These are phyloP conservation scores for Arbacia lixula DNA, from an alignment of 53 echinoderm and acorn worm genomes.

Conservation along the genomic window DNA sequence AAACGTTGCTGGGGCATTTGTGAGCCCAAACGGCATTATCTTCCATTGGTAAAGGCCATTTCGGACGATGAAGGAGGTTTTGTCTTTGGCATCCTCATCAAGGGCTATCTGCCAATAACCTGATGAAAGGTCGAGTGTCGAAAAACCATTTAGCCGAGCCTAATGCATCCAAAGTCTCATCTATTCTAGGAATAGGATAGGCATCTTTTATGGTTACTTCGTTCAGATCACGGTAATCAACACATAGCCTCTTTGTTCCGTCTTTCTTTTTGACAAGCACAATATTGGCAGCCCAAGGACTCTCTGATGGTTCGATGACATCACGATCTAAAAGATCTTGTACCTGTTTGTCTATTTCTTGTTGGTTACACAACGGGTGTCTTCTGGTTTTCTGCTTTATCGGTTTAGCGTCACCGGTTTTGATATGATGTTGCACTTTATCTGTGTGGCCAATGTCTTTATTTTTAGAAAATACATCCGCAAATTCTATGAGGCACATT, in stretches of 20 bases:
- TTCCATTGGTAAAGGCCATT: constrained; percentile 67
- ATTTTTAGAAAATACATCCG: too few relatives aligned
- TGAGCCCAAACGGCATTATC: constrained; percentile 76
- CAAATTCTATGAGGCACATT: too few relatives aligned
- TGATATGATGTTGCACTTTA: too few relatives aligned
- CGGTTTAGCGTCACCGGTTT: too few relatives aligned
- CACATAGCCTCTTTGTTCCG: constrained; percentile 65
- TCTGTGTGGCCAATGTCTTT: too few relatives aligned
- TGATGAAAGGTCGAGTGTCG: constrained; percentile 65
- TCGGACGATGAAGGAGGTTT: constrained; percentile 62
- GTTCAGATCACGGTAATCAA: constrained; percentile 72
- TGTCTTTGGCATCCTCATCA: constrained; percentile 55
- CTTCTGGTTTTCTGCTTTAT: too few relatives aligned
- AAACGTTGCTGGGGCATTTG: constrained; percentile 72
- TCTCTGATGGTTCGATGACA: constrained; percentile 62
- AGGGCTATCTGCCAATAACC: constrained; percentile 80
- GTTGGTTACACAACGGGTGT: not conserved
- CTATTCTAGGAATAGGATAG: constrained; percentile 74
- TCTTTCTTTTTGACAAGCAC: constrained; percentile 84
- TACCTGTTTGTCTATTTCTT: constrained; percentile 59
- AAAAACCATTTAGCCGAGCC: constrained; percentile 64
- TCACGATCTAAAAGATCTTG: constrained; percentile 52
- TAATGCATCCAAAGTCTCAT: constrained; percentile 69
- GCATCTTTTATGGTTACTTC: constrained; percentile 70
- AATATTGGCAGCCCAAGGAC: constrained; percentile 71